Evolutionary conservation across 23 tunicate species (phyloP).

Genomic region (Diplosoma virens): DNA sequence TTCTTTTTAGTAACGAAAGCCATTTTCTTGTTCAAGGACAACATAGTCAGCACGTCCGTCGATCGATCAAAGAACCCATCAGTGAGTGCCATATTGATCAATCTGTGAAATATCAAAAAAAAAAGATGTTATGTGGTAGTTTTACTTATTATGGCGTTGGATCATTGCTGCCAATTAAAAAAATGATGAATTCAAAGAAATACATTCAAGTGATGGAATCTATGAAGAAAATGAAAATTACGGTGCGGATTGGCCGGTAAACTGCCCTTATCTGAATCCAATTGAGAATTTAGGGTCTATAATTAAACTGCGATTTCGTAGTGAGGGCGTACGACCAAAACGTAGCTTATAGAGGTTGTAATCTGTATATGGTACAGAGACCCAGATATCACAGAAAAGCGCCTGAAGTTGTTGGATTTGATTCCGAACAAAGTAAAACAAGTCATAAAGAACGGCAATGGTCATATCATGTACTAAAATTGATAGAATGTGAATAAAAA

Average conservation of each 20-base stretch:
- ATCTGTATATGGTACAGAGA: background rate
- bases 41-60: background rate
- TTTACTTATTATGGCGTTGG: conserved; percentile 6
- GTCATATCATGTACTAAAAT: background rate
- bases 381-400: background rate
- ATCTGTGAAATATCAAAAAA: background rate
- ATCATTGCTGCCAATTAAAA: too few relatives aligned
- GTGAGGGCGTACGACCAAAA: background rate
- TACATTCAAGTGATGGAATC: background rate
- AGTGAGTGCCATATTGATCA: background rate
- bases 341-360: background rate
- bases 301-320: too few relatives aligned
- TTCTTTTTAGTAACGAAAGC: background rate
- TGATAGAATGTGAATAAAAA: too few relatives aligned
- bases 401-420: background rate
- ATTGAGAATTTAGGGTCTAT: background rate
- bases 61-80: background rate
- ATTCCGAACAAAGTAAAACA: too few relatives aligned
- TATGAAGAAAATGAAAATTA: background rate
- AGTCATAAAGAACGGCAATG: background rate
- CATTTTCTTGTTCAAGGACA: conserved; percentile 5
- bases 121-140: conserved; percentile 4
- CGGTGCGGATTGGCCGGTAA: background rate
- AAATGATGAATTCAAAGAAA: background rate
- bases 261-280: background rate